Percentiles rank a stretch among this genome's conserved stretches.
These are phyloP conservation scores for Chascanopsetta lugubris DNA, from an alignment of 2,113 vertebrate species.

Conservation along the genomic window DNA sequence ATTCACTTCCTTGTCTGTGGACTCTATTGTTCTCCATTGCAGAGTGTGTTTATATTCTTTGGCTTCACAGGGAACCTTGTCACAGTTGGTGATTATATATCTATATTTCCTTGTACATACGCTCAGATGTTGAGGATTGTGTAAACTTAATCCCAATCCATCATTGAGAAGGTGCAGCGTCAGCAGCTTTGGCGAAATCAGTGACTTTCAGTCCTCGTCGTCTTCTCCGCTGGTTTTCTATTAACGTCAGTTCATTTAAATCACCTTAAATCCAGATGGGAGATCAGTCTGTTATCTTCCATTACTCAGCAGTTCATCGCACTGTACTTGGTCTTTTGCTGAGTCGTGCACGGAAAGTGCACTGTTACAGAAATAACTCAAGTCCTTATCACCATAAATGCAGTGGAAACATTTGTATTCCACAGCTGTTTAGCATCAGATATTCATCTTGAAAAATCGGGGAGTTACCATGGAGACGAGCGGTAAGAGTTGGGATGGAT, in stretches of 20 bases:
- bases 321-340: not conserved
- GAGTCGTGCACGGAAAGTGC: not conserved
- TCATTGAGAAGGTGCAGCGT: slow-evolving; percentile 48
- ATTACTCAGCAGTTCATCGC: not conserved
- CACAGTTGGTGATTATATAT: slow-evolving; percentile 30
- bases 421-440: not conserved
- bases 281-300: slow-evolving; percentile 18
- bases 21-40: slow-evolving; percentile 18
- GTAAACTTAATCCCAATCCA: slow-evolving; percentile 41
- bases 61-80: slow-evolving; percentile 16
- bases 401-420: not conserved
- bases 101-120: not conserved
- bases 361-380: not conserved
- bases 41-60: slow-evolving; percentile 27
- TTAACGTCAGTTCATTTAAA: slow-evolving; percentile 34
- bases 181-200: slow-evolving; percentile 55
- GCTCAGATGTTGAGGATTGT: slow-evolving; percentile 3
- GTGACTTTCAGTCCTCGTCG: slow-evolving; percentile 29
- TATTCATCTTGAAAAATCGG: not conserved
- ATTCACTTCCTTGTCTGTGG: too few relatives aligned
- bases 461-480: slow-evolving; percentile 8
- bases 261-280: slow-evolving; percentile 1
- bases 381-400: not conserved
- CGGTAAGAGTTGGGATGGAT: not conserved
- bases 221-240: slow-evolving; percentile 21